A percentile compares a stretch with the other conserved stretches of the same genome.
These are phyloP conservation scores for Cyanistes caeruleus DNA, from an alignment of 2,113 vertebrate genomes.

Conservation along the genomic window DNA sequence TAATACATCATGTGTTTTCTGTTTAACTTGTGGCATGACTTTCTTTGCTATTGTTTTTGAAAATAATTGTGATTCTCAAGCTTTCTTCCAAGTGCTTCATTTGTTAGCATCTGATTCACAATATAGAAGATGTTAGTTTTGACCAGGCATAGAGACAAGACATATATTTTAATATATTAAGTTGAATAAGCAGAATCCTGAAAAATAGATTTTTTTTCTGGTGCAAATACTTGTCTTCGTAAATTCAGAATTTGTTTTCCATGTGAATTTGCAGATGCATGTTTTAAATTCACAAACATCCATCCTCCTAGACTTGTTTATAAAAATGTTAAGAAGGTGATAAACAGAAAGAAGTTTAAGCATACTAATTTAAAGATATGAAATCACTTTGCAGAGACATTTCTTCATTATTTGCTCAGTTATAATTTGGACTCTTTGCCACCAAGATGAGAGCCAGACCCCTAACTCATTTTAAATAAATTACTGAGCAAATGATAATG, in stretches of 20 bases:
- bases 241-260: slow-evolving; percentile 9
- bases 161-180: background rate
- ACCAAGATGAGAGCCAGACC: slow-evolving; percentile 29
- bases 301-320: background rate
- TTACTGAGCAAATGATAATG: slow-evolving; percentile 66
- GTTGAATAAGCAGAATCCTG: background rate
- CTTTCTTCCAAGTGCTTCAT: background rate
- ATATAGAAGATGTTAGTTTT: background rate
- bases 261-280: background rate
- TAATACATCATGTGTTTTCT: background rate
- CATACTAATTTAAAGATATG: background rate
- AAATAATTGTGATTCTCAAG: background rate
- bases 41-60: background rate
- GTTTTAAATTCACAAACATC: background rate
- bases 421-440: slow-evolving; percentile 31
- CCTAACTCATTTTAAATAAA: slow-evolving; percentile 63
- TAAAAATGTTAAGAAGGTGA: slow-evolving; percentile 17
- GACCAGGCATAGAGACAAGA: background rate
- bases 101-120: background rate
- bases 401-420: slow-evolving; percentile 28
- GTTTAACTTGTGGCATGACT: background rate
- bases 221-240: background rate
- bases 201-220: background rate
- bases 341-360: background rate
- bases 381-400: background rate